phyloP scores from a whole-genome alignment of 2,888 invertebrate species.

The Pegoplata infirma region DNA sequence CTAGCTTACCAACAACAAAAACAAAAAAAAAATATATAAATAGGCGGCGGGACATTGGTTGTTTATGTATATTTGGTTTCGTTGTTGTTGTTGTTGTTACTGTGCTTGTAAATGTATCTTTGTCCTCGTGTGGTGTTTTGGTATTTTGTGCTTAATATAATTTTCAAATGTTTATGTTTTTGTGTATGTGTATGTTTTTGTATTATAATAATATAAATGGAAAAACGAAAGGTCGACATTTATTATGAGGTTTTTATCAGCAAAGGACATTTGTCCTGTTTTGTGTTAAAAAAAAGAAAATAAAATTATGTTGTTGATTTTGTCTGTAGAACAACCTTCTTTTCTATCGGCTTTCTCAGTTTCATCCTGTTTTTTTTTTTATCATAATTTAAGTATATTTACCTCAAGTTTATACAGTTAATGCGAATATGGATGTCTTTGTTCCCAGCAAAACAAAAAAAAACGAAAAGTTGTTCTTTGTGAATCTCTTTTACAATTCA shows the following conservation, averaged over 20 bases:
- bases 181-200: conserved; percentile 21
- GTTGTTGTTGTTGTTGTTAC: conserved; percentile 11
- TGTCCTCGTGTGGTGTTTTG: too few species aligned
- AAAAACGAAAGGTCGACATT: conserved; percentile 78
- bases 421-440: conserved; percentile 4
- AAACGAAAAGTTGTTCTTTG: too few species aligned
- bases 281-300: conserved; percentile 64
- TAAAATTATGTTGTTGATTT: conserved; percentile 33
- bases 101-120: too few species aligned
- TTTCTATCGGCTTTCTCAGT: neutral
- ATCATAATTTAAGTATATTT: conserved; percentile 45
- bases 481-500: too few species aligned
- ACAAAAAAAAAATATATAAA: conserved; percentile 38
- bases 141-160: conserved; percentile 23
- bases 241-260: conserved; percentile 78
- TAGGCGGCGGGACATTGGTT: conserved; percentile 49
- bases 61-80: conserved; percentile 44
- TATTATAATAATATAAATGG: conserved; percentile 76
- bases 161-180: conserved; percentile 31
- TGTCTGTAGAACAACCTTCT: conserved; percentile 19
- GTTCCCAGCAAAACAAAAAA: too few species aligned
- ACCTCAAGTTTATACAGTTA: conserved; percentile 12
- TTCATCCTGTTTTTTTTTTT: conserved; percentile 1
- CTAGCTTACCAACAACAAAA: conserved; percentile 22
- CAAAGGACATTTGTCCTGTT: conserved; percentile 75